Conservation (phyloP, 2,888 invertebrate species). For the Morpho helenor region DNA sequence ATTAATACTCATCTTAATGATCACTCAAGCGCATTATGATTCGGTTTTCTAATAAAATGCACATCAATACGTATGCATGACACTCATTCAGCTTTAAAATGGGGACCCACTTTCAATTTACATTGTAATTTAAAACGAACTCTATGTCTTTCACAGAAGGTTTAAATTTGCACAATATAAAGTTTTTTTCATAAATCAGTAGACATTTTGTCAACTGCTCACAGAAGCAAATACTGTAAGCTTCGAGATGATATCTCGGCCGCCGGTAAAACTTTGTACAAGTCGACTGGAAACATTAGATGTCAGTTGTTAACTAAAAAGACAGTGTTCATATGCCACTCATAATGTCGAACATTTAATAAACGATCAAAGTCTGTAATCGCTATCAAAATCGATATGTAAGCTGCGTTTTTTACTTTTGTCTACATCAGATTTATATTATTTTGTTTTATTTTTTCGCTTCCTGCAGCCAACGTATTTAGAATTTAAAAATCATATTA, state of each 20-base stretch:
- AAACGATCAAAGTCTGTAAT: slow-evolving; percentile 7
- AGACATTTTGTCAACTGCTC: slow-evolving; percentile 42
- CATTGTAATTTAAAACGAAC: neutral
- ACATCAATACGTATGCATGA: slow-evolving; percentile 20
- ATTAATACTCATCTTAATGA: slow-evolving; percentile 9
- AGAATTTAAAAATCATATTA: too few relatives aligned
- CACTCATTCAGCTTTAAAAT: slow-evolving; percentile 14
- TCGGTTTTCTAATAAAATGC: slow-evolving; percentile 20
- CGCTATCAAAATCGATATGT: slow-evolving; percentile 1
- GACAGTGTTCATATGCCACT: slow-evolving; percentile 18
- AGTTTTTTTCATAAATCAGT: slow-evolving; percentile 34
- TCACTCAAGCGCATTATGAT: slow-evolving; percentile 12
- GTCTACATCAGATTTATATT: too few relatives aligned
- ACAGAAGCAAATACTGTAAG: slow-evolving; percentile 40
- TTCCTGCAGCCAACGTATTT: too few relatives aligned
- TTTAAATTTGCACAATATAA: neutral
- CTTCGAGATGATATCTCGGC: slow-evolving; percentile 53
- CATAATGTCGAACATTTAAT: slow-evolving; percentile 14
- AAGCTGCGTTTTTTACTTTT: too few relatives aligned
- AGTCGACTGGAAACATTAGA: slow-evolving; percentile 52
- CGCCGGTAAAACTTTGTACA: slow-evolving; percentile 63
- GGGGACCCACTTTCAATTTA: slow-evolving; percentile 7
- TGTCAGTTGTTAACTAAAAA: slow-evolving; percentile 29
- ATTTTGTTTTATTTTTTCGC: too few relatives aligned
- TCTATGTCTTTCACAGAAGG: neutral